Conservation (phyloP, 2,888 invertebrate genomes). For the Rhimphoctona megacephalus region DNA sequence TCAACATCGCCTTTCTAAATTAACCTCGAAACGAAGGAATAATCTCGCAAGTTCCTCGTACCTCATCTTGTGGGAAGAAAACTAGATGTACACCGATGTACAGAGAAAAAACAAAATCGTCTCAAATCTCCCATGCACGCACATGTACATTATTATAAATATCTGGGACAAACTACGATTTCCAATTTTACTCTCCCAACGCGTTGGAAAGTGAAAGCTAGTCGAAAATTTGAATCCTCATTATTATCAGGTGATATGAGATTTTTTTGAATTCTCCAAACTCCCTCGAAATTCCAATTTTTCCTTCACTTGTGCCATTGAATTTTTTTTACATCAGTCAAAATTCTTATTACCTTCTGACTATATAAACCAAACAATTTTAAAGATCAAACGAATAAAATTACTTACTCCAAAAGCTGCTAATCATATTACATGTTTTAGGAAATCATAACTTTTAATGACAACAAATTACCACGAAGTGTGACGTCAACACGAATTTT, state of each 20-base stretch:
- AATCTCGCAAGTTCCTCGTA: slow-evolving; percentile 26
- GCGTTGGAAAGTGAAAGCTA: slow-evolving; percentile 1
- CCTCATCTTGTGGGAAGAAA: neutral
- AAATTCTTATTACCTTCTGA: neutral
- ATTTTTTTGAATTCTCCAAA: neutral
- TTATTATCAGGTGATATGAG: neutral
- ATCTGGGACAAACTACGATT: slow-evolving; percentile 15
- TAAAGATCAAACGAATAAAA: neutral
- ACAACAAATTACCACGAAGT: slow-evolving; percentile 1
- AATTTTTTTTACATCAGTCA: neutral
- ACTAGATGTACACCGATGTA: neutral
- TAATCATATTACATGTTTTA: neutral
- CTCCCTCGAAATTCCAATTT: neutral
- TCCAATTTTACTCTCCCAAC: neutral
- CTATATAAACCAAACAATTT: neutral
- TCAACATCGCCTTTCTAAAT: slow-evolving; percentile 77
- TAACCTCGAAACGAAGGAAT: slow-evolving; percentile 65
- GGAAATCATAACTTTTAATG: slow-evolving; percentile 26
- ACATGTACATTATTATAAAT: neutral
- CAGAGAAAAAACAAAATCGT: slow-evolving; percentile 8
- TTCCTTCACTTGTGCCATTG: neutral
- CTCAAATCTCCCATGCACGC: slow-evolving; percentile 2
- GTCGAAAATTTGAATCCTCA: neutral
- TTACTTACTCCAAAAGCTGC: neutral
- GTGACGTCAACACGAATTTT: slow-evolving; percentile 39